Base-by-base conservation (phyloP, 2,888 invertebrate species). In the Crossocerus cetratus region DNA sequence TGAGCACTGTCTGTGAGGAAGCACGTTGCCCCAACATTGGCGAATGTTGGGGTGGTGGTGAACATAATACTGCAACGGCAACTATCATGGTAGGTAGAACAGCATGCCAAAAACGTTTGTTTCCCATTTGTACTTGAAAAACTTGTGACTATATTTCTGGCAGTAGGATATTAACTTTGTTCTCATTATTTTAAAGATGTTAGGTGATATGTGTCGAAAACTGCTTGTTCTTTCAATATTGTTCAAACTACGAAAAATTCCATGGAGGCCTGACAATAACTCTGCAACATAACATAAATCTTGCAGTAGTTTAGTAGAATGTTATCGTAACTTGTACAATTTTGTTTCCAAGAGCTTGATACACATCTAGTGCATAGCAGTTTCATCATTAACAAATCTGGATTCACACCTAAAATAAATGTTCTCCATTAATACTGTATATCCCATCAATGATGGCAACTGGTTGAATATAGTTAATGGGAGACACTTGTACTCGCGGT, bases 401-500 rank as follows among this genome's bases (percentile, higher is more conserved):
- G 22, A 64, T 44, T 69, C 22, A 65, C 65, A 32, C 32, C 3
- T 11, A 63, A 66, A 73, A 74, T 42, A 58, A 55, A 57, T 62
- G 45, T 43, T 62, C 61, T 13, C 74, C 23, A 18, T 42, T 16
- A 59, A 32, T 59, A 62, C 45, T 54, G 53, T 61, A 32, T 55
- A 22, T 63, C 65, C 54, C 22, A 32, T 32, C 65, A 69, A 74
- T 65, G 62, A 69, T 87, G 86, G 54, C 60, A 66, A 69, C 70
- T n/a, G 66, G 69, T 76, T 75, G 70, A 76, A 71, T 2, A 58
- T 88, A 97, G 97, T 91, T 99, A 55, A 94, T 99, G 93, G 99
- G 99, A n/a, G 99, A 99, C 90, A 98, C 98, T 0, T 99, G 99
- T 88, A 99, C 99, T 0, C 93, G 99, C 76, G 99, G 98, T 22